A percentile compares a stretch with the other conserved stretches of the same genome.
These are phyloP conservation scores for Tetranychus truncatus DNA, from an alignment of 2,888 invertebrate species.

Conservation along the genomic window DNA sequence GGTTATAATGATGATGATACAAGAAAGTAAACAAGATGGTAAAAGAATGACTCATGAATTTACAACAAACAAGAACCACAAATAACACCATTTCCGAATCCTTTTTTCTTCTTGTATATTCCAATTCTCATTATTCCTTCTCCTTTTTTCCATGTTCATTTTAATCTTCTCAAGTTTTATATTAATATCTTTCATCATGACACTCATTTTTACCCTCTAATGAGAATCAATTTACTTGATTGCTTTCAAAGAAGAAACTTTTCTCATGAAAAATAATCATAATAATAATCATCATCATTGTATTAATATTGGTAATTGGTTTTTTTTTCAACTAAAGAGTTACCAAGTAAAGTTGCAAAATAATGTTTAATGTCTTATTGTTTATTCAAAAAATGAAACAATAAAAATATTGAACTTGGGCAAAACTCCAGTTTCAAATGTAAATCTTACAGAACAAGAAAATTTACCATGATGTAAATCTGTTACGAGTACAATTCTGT, in stretches of 20 bases:
- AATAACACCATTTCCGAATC: not conserved
- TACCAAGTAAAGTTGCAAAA: no score
- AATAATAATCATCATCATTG: no score
- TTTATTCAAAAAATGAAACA: no score
- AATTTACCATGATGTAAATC: no score
- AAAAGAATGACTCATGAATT: not conserved
- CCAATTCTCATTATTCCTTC: not conserved
- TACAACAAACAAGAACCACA: not conserved
- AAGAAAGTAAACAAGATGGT: not conserved
- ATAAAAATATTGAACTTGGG: no score
- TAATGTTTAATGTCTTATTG: no score
- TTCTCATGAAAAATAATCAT: not conserved
- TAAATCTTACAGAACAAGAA: no score
- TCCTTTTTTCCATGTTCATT: not conserved
- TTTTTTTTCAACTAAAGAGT: no score
- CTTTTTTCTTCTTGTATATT: not conserved
- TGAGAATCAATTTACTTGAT: not conserved
- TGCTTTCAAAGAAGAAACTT: not conserved
- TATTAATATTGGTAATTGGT: no score
- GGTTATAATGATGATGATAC: not conserved
- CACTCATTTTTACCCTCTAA: not conserved
- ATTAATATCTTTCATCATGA: not conserved
- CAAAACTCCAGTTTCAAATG: no score
- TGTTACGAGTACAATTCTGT: no score
- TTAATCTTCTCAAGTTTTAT: not conserved